Base-by-base conservation (phyloP, 2,888 invertebrate species). In the Antitype chi region DNA sequence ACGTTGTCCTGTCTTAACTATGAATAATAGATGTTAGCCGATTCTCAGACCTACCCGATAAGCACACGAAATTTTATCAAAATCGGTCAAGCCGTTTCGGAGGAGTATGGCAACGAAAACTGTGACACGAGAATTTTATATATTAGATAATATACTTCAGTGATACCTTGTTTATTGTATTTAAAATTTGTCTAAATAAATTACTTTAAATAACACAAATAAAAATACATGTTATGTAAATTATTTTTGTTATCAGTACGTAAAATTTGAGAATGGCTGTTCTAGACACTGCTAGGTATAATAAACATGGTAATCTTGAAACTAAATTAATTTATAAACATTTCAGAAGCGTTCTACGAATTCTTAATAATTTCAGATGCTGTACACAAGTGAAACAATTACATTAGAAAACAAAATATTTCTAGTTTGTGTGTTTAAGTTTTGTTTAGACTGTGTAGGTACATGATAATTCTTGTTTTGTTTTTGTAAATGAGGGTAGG, bases 311-410 rank as follows among this genome's bases (percentile, higher is more conserved):
- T 78, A 80, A 85, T 85, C 53, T 69, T 52, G 28, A 28, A 47
- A 59, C 47, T 15, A 73, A 76, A 81, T 85, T 78, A 85, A 83
- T 75, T 67, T 70, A 76, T 76, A 64, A 71, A 76, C 53, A 76
- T 81, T 78, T 68, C 60, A 72, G 67, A 17, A 74, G 60, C 60
- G 23, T 72, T 71, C 64, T 32, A 60, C 63, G 43, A 70, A 73
- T 38, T 64, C 28, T 20, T 53, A 64, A 78, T 80, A 59, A 68
- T 62, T 70, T 62, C 15, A 17, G 25, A 77, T 60, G 38, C 28
- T 55, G 28, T 64, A 38, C 77, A 80, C 43, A 38, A 32, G 38
- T 23, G 47, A 66, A 72, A 62, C 55, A 78, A 70, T 77, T 59
- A 68, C 57, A 67, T 67, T 57, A 57, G 64, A 69, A 80, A 75